A percentile compares a stretch with the other conserved stretches of the same genome.
phyloP scores from a whole-genome alignment of 2,113 vertebrate genomes.

The Pseudonaja textilis region DNA sequence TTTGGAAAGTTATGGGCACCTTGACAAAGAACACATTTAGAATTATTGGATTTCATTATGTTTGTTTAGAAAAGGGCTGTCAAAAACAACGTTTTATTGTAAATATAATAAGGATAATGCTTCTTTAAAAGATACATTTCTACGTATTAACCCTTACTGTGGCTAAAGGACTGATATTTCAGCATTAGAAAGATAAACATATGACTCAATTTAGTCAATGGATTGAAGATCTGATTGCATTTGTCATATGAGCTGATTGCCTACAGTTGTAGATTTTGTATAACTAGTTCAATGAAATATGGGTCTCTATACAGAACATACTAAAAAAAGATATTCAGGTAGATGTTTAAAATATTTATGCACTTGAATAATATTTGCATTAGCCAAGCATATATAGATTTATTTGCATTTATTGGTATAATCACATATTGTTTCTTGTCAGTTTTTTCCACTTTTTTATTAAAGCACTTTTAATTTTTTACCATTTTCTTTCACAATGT shows the following conservation, averaged over 20 bases:
- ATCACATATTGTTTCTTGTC: not conserved
- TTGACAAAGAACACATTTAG: not conserved
- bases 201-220: not conserved
- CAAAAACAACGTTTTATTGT: not conserved
- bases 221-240: not conserved
- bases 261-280: not conserved
- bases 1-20: not conserved
- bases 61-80: not conserved
- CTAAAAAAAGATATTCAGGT: too few species aligned
- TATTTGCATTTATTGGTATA: not conserved
- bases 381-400: not conserved
- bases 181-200: not conserved
- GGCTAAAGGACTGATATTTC: not conserved
- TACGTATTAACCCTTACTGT: not conserved
- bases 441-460: too few species aligned
- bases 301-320: too few species aligned
- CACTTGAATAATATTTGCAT: not conserved
- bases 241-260: not conserved
- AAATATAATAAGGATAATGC: not conserved
- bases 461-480: too few species aligned
- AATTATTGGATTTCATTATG: not conserved
- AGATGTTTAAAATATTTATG: not conserved
- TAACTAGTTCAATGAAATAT: not conserved
- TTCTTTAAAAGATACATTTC: not conserved
- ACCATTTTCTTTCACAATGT: too few species aligned